Conservation (phyloP, 2,888 invertebrate species). For the Drosophila antonietae region DNA sequence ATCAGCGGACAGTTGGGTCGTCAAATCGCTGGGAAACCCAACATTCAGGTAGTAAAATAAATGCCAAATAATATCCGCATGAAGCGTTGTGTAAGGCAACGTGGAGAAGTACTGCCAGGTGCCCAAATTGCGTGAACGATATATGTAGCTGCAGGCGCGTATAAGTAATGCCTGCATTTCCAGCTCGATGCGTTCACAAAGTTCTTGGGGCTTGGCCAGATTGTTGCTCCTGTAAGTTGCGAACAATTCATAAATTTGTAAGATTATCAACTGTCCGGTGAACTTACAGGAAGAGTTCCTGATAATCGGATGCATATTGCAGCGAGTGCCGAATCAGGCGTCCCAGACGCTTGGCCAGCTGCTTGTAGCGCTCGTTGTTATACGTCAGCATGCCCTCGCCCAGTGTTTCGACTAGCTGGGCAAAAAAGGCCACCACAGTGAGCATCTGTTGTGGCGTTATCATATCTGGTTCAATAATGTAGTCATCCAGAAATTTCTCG, state of each 20-base stretch:
- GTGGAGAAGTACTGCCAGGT: slow-evolving; percentile 93
- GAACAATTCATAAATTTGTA: background rate
- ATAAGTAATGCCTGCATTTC: slow-evolving; percentile 91
- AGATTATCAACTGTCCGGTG: background rate
- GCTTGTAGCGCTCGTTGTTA: slow-evolving; percentile 86
- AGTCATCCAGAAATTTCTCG: slow-evolving; percentile 79
- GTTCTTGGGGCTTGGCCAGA: slow-evolving; percentile 84
- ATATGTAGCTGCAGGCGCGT: slow-evolving; percentile 89
- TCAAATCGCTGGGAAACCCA: slow-evolving; percentile 85
- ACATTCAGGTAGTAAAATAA: slow-evolving; percentile 88
- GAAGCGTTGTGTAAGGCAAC: slow-evolving; percentile 88
- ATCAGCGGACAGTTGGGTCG: slow-evolving; percentile 75
- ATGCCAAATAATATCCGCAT: slow-evolving; percentile 87
- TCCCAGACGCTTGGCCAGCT: slow-evolving; percentile 89
- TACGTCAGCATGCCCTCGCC: slow-evolving; percentile 89
- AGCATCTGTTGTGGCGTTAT: slow-evolving; percentile 88
- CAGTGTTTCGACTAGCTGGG: slow-evolving; percentile 87
- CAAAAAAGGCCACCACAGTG: slow-evolving; percentile 89
- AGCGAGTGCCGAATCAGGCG: slow-evolving; percentile 89
- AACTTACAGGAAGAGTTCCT: slow-evolving; percentile 81
- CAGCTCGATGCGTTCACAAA: slow-evolving; percentile 87
- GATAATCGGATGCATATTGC: slow-evolving; percentile 90
- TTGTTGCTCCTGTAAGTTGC: slow-evolving; percentile 76
- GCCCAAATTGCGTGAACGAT: slow-evolving; percentile 89
- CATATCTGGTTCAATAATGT: slow-evolving; percentile 85